Percentiles rank a stretch among this genome's conserved stretches.
These are phyloP conservation scores for Euwallacea fornicatus DNA, from an alignment of 1,140 invertebrate species.

Conservation along the genomic window DNA sequence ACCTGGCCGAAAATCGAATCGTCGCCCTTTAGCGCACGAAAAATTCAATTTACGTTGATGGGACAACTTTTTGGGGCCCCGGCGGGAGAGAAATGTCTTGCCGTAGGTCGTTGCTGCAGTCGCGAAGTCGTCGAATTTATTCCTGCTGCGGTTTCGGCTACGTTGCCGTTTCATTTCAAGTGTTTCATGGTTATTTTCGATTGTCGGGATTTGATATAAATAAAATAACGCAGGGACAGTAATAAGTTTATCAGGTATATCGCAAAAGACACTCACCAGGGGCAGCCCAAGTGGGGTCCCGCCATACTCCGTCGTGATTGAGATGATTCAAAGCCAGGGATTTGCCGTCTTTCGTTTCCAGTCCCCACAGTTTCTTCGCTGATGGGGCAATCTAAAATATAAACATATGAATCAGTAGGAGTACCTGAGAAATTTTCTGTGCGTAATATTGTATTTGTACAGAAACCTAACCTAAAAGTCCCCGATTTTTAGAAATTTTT, in stretches of 20 bases:
- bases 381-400: constrained; percentile 77
- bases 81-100: constrained; percentile 3
- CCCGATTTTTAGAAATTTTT: too few relatives aligned
- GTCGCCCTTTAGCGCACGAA: background rate
- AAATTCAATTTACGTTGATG: constrained; percentile 1
- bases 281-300: constrained; percentile 84
- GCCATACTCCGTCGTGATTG: constrained; percentile 81
- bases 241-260: too few relatives aligned
- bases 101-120: constrained; percentile 18
- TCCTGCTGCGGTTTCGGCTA: background rate
- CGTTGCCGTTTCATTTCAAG: constrained; percentile 6
- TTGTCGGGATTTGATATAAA: too few relatives aligned
- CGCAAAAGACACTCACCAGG: constrained; percentile 62
- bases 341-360: constrained; percentile 72
- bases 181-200: too few relatives aligned
- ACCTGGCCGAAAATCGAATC: background rate
- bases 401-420: too few relatives aligned
- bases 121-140: constrained; percentile 8
- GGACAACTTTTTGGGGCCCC: constrained; percentile 10
- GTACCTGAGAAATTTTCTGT: too few relatives aligned
- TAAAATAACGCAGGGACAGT: too few relatives aligned
- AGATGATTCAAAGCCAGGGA: constrained; percentile 70
- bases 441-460: too few relatives aligned
- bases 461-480: too few relatives aligned
- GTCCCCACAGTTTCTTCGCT: constrained; percentile 84